Conservation (phyloP, 1,140 invertebrate species). For the Drosophila sp. region DNA sequence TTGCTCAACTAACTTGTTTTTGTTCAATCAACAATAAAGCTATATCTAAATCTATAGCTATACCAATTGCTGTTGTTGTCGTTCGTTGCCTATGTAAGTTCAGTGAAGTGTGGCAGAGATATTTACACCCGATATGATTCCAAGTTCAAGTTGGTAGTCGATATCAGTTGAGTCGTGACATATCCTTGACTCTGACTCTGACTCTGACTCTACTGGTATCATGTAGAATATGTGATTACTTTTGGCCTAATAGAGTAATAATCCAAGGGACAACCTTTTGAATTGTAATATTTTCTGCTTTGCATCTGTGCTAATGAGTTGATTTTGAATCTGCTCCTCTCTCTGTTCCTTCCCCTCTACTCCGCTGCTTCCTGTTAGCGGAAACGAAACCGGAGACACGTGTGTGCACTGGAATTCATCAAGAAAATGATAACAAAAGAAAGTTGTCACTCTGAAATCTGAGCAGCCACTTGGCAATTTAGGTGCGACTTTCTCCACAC, state of each 20-base stretch:
- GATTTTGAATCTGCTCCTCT: conserved; percentile 19
- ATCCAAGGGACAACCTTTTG: conserved; percentile 43
- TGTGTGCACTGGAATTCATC: conserved; percentile 62
- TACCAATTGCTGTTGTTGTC: conserved; percentile 6
- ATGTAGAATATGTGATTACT: conserved; percentile 47
- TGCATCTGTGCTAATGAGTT: conserved; percentile 61
- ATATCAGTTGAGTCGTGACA: conserved; percentile 58
- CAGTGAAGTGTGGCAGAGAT: conserved; percentile 77
- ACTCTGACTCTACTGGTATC: no score
- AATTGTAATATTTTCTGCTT: conserved; percentile 35
- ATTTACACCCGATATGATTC: conserved; percentile 72
- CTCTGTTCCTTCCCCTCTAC: conserved; percentile 4
- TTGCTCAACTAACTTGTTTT: conserved; percentile 63
- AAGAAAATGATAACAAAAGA: conserved; percentile 46
- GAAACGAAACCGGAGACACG: conserved; percentile 61
- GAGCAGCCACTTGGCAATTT: conserved; percentile 1
- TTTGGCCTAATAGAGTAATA: conserved; percentile 69
- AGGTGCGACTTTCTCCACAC: conserved; percentile 9
- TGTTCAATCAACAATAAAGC: conserved; percentile 80
- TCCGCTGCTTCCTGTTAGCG: conserved; percentile 58
- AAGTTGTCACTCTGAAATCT: conserved; percentile 27
- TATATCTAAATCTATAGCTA: conserved; percentile 37
- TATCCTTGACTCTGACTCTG: no score
- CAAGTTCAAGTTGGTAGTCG: conserved; percentile 65
- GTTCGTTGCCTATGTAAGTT: conserved; percentile 69